Percentiles rank a stretch among this genome's conserved stretches.
Evolutionary conservation across 30 jellyfish, hydroid and myxozoan species (phyloP).

Genomic region (Aurelia sp.): DNA sequence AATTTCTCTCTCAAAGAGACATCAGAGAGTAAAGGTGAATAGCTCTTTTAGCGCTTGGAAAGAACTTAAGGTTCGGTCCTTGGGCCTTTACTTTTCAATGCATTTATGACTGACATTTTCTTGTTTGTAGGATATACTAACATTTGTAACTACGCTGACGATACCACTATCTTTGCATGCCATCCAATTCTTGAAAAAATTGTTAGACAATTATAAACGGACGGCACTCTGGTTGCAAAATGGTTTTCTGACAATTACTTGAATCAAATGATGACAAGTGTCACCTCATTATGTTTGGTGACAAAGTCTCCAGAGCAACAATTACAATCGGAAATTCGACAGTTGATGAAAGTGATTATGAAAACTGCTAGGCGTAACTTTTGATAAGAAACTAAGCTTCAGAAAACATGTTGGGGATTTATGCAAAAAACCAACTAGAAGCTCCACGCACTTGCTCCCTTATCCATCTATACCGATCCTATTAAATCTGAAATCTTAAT

Average conservation of each 20-base stretch:
- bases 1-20: no score
- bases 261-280: constrained; percentile 38
- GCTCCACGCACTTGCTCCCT: no score
- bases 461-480: no score
- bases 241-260: constrained; percentile 44
- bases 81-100: no score
- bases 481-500: no score
- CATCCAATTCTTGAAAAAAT: constrained; percentile 24
- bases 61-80: no score
- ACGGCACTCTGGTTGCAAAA: constrained; percentile 21
- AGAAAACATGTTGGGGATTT: constrained; percentile 31
- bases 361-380: constrained; percentile 31
- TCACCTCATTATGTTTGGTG: constrained; percentile 45
- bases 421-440: no score
- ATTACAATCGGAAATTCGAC: constrained; percentile 30
- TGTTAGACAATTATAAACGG: constrained; percentile 29
- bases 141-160: constrained; percentile 38
- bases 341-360: constrained; percentile 30
- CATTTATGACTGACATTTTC: neutral
- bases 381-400: constrained; percentile 59
- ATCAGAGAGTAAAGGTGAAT: no score
- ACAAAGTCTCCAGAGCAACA: constrained; percentile 41
- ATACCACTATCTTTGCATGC: neutral
- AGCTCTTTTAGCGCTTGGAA: no score
- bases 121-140: neutral